Evolutionary conservation across 2,113 vertebrate species (phyloP).

Genomic region (Zootoca vivipara): DNA sequence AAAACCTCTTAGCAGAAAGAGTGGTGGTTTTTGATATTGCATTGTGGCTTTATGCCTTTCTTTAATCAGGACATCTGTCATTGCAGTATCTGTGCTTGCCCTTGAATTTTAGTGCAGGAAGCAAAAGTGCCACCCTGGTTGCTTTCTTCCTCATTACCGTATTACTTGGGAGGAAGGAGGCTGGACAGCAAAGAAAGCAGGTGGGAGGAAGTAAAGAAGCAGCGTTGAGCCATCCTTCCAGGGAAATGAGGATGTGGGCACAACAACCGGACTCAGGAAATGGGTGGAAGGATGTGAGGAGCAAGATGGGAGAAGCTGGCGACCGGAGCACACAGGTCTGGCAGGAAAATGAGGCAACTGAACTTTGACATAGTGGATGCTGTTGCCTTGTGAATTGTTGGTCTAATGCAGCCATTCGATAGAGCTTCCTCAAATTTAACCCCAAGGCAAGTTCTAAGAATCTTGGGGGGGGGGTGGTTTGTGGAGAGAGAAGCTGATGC

Average conservation of each 20-base stretch:
- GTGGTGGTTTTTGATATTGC: not conserved
- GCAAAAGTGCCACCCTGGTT: not conserved
- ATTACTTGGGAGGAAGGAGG: slow-evolving; percentile 3
- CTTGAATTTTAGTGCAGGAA: not conserved
- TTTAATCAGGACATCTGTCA: not conserved
- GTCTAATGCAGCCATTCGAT: not conserved
- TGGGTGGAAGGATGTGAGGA: not conserved
- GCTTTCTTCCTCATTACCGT: not conserved
- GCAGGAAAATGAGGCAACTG: not conserved
- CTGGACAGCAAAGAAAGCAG: not conserved
- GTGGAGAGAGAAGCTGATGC: not conserved
- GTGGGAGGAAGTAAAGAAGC: not conserved
- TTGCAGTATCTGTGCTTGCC: not conserved
- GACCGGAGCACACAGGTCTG: too few relatives aligned
- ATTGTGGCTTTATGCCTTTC: not conserved
- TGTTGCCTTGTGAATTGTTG: not conserved
- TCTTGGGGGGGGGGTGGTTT: not conserved
- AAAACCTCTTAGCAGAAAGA: not conserved
- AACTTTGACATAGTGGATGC: not conserved
- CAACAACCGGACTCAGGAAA: not conserved
- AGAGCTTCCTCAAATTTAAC: not conserved
- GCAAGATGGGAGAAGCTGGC: not conserved
- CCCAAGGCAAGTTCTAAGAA: not conserved
- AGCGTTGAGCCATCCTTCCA: not conserved
- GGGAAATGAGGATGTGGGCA: too few relatives aligned